phyloP scores from a whole-genome alignment of 53 echinoderm and acorn worm species.

The Henricia sp. region DNA sequence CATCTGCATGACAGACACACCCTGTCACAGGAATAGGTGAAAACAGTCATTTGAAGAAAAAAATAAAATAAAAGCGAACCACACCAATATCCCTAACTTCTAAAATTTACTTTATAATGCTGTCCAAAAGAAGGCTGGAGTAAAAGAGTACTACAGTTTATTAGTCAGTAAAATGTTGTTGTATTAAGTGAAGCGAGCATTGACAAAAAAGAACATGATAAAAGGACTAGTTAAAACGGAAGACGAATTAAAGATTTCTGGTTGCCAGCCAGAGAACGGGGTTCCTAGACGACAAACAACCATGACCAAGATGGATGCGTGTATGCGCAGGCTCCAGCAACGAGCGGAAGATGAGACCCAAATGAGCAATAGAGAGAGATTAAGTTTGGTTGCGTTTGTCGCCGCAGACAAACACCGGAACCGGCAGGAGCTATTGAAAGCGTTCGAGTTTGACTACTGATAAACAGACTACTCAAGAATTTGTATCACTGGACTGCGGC shows the following conservation, averaged over 20 bases:
- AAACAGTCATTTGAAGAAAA: too few relatives aligned
- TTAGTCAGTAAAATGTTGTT: too few relatives aligned
- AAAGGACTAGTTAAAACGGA: background rate
- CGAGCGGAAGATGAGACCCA: background rate
- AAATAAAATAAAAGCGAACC: too few relatives aligned
- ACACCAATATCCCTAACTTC: too few relatives aligned
- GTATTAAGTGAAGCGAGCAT: too few relatives aligned
- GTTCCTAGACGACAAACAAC: background rate
- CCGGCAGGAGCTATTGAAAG: background rate
- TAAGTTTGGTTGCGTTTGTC: constrained; percentile 10
- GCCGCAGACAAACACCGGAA: constrained; percentile 6
- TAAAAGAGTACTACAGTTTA: too few relatives aligned
- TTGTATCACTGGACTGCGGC: background rate
- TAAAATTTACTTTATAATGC: too few relatives aligned
- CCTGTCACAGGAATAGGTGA: too few relatives aligned
- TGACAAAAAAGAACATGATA: background rate
- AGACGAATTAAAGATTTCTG: constrained; percentile 22
- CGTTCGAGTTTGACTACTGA: background rate
- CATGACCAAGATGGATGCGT: constrained; percentile 30
- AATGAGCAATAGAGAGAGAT: constrained; percentile 48
- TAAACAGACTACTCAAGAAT: constrained; percentile 25
- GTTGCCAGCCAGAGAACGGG: constrained; percentile 13
- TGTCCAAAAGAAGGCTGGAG: too few relatives aligned
- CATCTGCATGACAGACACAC: too few relatives aligned
- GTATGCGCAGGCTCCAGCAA: constrained; percentile 19